phyloP scores from a whole-genome alignment of 1,140 invertebrate genomes.

The Apis laboriosa region DNA sequence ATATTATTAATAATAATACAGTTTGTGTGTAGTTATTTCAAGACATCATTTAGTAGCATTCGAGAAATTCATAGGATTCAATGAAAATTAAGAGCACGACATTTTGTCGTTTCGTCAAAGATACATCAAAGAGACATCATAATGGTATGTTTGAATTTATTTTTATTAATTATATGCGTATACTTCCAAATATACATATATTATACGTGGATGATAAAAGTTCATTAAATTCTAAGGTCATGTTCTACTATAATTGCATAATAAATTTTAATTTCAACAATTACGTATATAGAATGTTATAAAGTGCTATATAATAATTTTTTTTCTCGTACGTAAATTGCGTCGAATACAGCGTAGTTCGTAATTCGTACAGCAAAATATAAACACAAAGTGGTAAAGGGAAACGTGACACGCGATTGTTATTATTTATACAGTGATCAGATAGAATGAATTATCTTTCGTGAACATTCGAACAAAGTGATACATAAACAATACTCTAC shows the following conservation, averaged over 20 bases:
- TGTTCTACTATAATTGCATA: no score
- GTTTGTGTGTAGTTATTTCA: not conserved
- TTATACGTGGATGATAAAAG: no score
- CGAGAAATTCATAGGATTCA: not conserved
- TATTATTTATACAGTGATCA: conserved; percentile 71
- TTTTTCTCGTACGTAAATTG: not conserved
- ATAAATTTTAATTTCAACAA: no score
- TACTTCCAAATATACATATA: not conserved
- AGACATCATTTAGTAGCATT: not conserved
- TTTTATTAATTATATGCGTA: not conserved
- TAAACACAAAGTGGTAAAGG: not conserved
- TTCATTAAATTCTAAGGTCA: no score
- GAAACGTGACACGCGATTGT: conserved; percentile 2
- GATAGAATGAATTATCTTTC: conserved; percentile 75
- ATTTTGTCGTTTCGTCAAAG: not conserved
- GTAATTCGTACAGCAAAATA: not conserved
- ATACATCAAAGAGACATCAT: no score
- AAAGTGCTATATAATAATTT: no score
- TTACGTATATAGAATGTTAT: no score
- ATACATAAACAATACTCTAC: conserved; percentile 60
- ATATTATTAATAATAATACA: not conserved
- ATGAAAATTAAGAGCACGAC: no score
- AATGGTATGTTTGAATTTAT: not conserved
- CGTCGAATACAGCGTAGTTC: no score
- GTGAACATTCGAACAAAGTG: conserved; percentile 14